Evolutionary conservation across 2,797 vertebrate genomes (phyloP).

Genomic region (Periparus ater): DNA sequence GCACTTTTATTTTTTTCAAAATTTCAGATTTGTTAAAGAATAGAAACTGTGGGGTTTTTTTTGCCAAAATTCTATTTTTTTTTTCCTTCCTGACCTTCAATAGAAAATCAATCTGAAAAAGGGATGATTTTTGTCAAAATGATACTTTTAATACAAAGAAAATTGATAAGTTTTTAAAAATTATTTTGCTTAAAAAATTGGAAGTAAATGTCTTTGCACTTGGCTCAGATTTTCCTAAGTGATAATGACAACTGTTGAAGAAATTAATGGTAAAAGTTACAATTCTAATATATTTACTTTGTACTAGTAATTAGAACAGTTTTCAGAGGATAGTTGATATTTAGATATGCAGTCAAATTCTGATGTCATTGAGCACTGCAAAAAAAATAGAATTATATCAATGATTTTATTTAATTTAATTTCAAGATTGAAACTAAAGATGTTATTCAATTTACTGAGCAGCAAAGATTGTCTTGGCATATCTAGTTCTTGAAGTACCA

Average conservation of each 20-base stretch:
- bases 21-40: not conserved
- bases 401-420: not conserved
- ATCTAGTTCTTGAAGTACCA: not conserved
- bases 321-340: not conserved
- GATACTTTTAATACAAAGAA: not conserved
- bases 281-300: not conserved
- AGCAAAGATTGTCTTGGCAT: not conserved
- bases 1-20: not conserved
- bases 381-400: not conserved
- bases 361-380: not conserved
- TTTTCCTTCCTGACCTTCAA: not conserved
- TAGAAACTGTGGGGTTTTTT: not conserved
- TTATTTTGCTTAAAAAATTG: not conserved
- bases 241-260: not conserved
- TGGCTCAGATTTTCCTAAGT: not conserved
- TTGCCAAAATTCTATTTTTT: not conserved
- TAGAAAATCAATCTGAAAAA: not conserved
- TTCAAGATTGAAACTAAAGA: not conserved
- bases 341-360: not conserved
- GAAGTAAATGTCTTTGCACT: not conserved
- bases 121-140: not conserved
- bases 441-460: not conserved
- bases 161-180: accelerated
- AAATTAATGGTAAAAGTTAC: not conserved
- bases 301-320: not conserved